Base-by-base conservation (phyloP, 2,113 vertebrate genomes). In the Calidris pugnax region DNA sequence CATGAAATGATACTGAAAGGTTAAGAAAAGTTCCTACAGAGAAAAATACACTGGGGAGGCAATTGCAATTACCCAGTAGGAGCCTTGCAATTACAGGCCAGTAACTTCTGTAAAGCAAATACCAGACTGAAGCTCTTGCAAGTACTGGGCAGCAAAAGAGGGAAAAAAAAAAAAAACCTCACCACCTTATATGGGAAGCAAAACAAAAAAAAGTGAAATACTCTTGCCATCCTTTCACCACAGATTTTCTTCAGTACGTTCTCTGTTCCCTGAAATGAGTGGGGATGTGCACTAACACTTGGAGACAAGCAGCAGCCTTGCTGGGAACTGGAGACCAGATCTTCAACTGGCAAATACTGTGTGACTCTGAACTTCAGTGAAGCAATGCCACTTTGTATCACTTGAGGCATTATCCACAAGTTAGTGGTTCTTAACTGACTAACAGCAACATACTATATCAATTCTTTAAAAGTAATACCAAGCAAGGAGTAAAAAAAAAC, bases 1-100 rank as follows among this genome's bases (percentile, higher is more conserved):
- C 66, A 55, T 72, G 18, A 94, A 96, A 14, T 50, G 64, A 89
- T 89, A 88, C 48, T 78, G 74, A 78, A 89, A 97, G 75, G 45
- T 73, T 95, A 87, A 86, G 62, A 62, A 66, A 93, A 91, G n/a
- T 16, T 26, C 62, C 71, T 67, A 37, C 50, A 71, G 30, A 79
- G 79, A 85, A 84, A 91, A 85, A 79, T 76, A 35, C 73, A 86
- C 68, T 13, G 7, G 93, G 71, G 73, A 96, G 28, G 64, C 75
- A 73, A 95, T 60, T 87, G 77, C 43, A 85, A 37, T 48, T 63
- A 73, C n/a, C 9, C 79, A 63, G n/a, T n/a, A 77, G 51, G 56
- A 55, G 81, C 51, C 50, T 82, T 12, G 2, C 26, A 93, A 35
- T 39, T 55, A 62, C 17, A 51, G 27, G 23, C 15, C 4, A 14